Base-by-base conservation (phyloP, 2,113 vertebrate genomes). In the Coturnix japonica region DNA sequence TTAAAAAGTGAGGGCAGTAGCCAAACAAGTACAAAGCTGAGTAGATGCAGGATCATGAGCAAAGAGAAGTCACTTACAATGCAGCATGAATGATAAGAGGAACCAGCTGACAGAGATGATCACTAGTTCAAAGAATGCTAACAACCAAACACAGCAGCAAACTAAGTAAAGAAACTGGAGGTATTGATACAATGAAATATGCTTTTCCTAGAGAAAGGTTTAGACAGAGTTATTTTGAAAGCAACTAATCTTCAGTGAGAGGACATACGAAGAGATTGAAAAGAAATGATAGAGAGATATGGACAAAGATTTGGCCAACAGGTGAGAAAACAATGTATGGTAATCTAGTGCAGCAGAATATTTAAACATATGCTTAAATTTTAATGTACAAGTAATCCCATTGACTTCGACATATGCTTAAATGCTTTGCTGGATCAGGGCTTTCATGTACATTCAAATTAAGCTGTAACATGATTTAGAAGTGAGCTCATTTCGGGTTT, bases 321-420 rank as follows among this genome's bases (percentile, higher is more conserved):
- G 28, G 28, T 54, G 7, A 78, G 37, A 72, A 70, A 91, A 70
- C 1, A 61, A 92, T 71, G 53, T 11, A 90, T 6, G 11, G 13
- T 65, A 85, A 85, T 79, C 31, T 76, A 82, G 31, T 77, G 57
- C 33, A 76, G 22, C 54, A 82, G 39, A 80, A 35, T 87, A 80
- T 69, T 95, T 92, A 82, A 93, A 73, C 74, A 82, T 63, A 80
- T 60, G 59, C 25, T 85, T 90, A 85, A 87, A 75, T 85, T 66
- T 87, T 93, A 91, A 87, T 81, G 72, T 81, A 47, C 2, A 1
- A 63, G 33, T 93, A 92, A 93, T 89, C 74, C 7, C 33, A 80
- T 76, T 95, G 86, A 91, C 77, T 96, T 92, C 64, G 87, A 79
- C 92, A 94, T 90, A 85, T 77, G 91, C 35, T 95, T 92, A 93